Evolutionary conservation across 2,113 vertebrate genomes (phyloP).

Genomic region (Phasianus colchicus): DNA sequence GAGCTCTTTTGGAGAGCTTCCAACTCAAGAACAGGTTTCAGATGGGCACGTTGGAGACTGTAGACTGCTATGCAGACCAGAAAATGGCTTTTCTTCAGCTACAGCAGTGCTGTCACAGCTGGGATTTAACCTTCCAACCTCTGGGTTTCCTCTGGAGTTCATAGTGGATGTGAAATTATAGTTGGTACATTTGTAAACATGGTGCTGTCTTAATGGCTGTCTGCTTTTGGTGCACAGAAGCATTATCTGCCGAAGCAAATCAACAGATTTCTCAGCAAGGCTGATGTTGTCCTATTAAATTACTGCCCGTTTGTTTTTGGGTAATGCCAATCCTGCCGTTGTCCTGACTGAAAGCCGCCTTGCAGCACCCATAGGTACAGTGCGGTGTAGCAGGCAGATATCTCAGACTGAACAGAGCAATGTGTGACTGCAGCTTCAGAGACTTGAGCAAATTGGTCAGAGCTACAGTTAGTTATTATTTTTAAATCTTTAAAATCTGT

Average conservation of each 20-base stretch:
- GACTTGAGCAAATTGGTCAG: constrained; percentile 37
- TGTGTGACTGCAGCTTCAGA: constrained; percentile 43
- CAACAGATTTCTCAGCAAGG: background rate
- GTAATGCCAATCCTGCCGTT: constrained; percentile 7
- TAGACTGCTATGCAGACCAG: background rate
- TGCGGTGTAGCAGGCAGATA: constrained; percentile 19
- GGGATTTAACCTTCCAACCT: background rate
- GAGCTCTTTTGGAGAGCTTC: background rate
- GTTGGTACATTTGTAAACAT: rapidly evolving
- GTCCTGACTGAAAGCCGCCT: constrained; percentile 63
- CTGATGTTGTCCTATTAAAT: background rate
- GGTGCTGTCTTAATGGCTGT: background rate
- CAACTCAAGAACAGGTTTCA: background rate
- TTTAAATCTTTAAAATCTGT: constrained; percentile 41
- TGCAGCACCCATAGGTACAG: background rate
- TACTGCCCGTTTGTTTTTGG: background rate
- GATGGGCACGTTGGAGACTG: background rate
- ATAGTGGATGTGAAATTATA: background rate
- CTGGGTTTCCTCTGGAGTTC: background rate
- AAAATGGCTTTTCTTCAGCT: background rate
- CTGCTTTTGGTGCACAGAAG: background rate
- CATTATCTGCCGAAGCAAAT: background rate
- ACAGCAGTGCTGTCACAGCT: background rate
- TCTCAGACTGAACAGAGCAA: background rate
- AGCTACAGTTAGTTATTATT: constrained; percentile 22